Conservation (phyloP, 2,113 vertebrate species). For the Coryphaenoides rupestris region DNA sequence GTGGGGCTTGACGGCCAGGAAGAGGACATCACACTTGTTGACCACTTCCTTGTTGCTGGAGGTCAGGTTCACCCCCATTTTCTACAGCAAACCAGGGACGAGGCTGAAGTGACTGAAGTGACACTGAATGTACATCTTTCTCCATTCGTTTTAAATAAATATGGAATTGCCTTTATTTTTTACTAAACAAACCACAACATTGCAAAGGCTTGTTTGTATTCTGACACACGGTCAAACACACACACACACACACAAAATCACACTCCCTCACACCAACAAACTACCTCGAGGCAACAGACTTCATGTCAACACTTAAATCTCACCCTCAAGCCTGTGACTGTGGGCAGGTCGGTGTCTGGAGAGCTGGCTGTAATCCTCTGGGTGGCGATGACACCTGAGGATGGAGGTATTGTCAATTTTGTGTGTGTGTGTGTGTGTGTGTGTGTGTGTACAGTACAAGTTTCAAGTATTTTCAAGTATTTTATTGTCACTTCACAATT, state of each 20-base stretch:
- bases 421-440: background rate
- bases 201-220: no score
- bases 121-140: no score
- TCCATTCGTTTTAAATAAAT: no score
- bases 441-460: no score
- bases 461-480: no score
- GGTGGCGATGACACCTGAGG: constrained; percentile 82
- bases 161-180: no score
- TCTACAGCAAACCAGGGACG: constrained; percentile 66
- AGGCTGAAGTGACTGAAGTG: no score
- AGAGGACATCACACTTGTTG: constrained; percentile 87
- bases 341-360: constrained; percentile 84
- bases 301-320: constrained; percentile 36
- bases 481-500: no score
- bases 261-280: background rate
- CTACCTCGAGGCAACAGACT: no score
- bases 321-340: constrained; percentile 83
- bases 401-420: background rate
- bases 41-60: constrained; percentile 92
- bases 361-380: constrained; percentile 90
- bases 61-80: constrained; percentile 90
- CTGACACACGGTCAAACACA: background rate
- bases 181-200: no score
- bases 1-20: constrained; percentile 93
- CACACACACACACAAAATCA: background rate